These are phyloP conservation scores for Halcyon chelicuti DNA, from an alignment of 2,797 vertebrate genomes.

Conservation along the genomic window DNA sequence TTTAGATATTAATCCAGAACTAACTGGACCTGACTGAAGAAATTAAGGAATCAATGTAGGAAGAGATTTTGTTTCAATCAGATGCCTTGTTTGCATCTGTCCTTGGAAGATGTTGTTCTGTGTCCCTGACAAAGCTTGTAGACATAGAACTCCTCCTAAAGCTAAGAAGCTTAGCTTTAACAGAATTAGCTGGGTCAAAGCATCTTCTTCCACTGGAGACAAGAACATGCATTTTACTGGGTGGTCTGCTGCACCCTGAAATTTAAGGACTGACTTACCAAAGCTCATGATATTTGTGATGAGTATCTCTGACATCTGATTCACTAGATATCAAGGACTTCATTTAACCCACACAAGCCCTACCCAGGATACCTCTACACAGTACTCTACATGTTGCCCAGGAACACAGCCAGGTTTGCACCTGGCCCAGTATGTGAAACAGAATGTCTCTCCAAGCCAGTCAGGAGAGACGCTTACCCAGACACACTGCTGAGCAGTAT, in stretches of 20 bases:
- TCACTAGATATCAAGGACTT: neutral
- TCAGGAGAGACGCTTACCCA: neutral
- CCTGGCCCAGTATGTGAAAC: accelerated
- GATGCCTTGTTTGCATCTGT: neutral
- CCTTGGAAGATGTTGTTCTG: neutral
- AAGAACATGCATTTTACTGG: neutral
- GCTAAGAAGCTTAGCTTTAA: neutral
- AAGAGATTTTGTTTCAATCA: neutral
- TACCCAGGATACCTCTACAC: neutral
- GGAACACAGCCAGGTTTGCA: neutral
- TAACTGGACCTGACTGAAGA: neutral
- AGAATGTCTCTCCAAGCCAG: neutral
- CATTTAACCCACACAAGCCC: neutral
- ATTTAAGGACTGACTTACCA: neutral
- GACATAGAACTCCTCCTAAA: neutral
- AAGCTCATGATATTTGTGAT: neutral
- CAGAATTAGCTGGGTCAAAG: neutral
- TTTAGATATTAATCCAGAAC: neutral
- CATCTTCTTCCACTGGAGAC: neutral
- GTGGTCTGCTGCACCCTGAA: neutral
- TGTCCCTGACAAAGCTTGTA: neutral
- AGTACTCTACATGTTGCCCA: neutral
- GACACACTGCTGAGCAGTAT: accelerated
- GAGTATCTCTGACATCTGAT: accelerated
- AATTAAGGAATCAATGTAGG: neutral